These are phyloP conservation scores for Neuroterus valhalla DNA, from an alignment of 1,140 invertebrate species.

Conservation along the genomic window DNA sequence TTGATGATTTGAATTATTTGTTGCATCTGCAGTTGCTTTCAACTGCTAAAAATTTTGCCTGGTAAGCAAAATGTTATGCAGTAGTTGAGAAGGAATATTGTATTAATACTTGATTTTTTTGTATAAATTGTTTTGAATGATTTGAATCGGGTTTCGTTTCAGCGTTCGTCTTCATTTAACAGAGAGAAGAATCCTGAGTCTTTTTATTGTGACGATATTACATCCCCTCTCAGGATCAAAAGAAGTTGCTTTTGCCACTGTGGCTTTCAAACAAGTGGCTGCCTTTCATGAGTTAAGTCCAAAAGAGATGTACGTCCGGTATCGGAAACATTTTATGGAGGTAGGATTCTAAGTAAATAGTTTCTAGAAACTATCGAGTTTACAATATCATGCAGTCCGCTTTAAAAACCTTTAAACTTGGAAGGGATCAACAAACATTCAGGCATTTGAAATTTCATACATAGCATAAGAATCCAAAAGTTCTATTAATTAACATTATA, in stretches of 20 bases:
- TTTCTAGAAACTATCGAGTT: not conserved
- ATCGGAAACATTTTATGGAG: constrained; percentile 80
- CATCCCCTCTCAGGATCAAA: constrained; percentile 76
- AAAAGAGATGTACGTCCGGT: constrained; percentile 80
- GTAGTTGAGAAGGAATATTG: not conserved
- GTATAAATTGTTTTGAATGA: constrained; percentile 1
- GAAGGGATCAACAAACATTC: too few relatives aligned
- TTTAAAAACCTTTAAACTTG: too few relatives aligned
- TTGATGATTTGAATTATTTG: constrained; percentile 74
- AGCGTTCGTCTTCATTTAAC: constrained; percentile 79
- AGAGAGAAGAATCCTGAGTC: constrained; percentile 60
- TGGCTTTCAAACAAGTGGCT: constrained; percentile 78
- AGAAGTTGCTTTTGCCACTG: constrained; percentile 77
- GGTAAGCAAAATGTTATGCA: constrained; percentile 71
- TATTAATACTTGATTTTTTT: not conserved
- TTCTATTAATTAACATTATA: too few relatives aligned
- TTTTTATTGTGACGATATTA: constrained; percentile 75
- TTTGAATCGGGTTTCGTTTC: constrained; percentile 64
- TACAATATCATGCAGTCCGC: too few relatives aligned
- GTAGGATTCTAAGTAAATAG: constrained; percentile 49
- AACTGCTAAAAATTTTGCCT: constrained; percentile 75
- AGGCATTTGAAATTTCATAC: too few relatives aligned
- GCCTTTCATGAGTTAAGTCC: constrained; percentile 76
- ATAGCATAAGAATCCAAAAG: too few relatives aligned
- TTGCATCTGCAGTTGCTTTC: constrained; percentile 76